Evolutionary conservation across 2,113 vertebrate species (phyloP), one percentile per base, ranked within the genome.

Genomic region (Silurus asotus): DNA sequence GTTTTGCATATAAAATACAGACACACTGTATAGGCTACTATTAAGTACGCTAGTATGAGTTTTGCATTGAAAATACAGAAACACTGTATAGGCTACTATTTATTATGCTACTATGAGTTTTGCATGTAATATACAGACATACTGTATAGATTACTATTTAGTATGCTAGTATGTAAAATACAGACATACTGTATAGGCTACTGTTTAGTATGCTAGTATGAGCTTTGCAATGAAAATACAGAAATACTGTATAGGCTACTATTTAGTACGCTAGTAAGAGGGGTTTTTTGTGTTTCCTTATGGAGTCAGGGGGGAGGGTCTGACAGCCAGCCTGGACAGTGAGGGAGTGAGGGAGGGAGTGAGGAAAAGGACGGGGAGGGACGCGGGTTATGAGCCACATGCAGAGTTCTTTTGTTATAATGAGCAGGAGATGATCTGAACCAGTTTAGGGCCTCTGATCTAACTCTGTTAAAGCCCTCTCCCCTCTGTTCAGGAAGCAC

Each of bases 331-430:
- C 48, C 25, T 37, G 78, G n/a, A 28, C 14, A 74, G 67, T 48
- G 79, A 20, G 70, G 75, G 19, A 23, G 70, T 2, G 45, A 14
- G 25, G 5, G 61, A n/a, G 17, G 55, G 56, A 69, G 23, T 77
- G 49, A 53, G 56, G 59, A 37, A 20, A 45, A 69, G 15, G 61
- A 61, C 64, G 4, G 17, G 75, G 51, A 51, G 55, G 78, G 62
- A 53, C 79, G 69, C 45, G 82, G 83, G 76, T 79, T 83, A 74
- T 48, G 82, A 85, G 28, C 86, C 87, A 88, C 90, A 81, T 78
- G 90, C 64, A 85, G 83, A 76, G 58, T 70, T 87, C 75, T 87
- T 87, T 88, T 85, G 81, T 84, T 83, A 1, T 67, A 64, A 78
- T 61, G 37, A 82, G 49, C 76, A 76, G 49, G 64, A 65, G 77